A percentile compares a stretch with the other conserved stretches of the same genome.
Evolutionary conservation across 2,113 vertebrate genomes (phyloP).

Genomic region (Hemiprocne comata): DNA sequence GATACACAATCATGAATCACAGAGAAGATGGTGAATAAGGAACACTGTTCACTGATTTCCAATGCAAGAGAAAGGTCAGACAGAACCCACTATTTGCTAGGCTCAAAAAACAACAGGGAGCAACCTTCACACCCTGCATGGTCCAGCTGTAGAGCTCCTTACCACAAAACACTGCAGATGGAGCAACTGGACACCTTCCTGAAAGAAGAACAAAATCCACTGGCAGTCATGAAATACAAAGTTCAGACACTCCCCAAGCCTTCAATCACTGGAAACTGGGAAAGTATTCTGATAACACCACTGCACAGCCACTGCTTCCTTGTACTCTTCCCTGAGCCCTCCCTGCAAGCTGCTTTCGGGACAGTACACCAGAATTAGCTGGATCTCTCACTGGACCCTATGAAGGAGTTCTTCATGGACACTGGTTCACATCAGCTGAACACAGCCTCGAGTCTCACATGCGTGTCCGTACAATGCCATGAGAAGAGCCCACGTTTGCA

Average conservation of each 20-base stretch:
- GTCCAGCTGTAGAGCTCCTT: neutral
- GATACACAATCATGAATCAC: neutral
- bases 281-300: neutral
- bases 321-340: neutral
- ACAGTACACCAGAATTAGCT: neutral
- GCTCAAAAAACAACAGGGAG: neutral
- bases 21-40: neutral
- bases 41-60: neutral
- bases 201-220: neutral
- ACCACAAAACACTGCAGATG: neutral
- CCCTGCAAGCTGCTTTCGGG: neutral
- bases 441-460: accelerated
- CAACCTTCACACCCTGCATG: accelerated
- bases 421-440: neutral
- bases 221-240: neutral
- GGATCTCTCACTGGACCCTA: neutral
- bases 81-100: neutral
- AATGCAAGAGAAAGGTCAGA: neutral
- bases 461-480: accelerated
- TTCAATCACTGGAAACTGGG: neutral
- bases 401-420: neutral
- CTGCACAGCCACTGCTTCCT: neutral
- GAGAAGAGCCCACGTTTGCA: neutral
- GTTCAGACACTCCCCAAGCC: neutral
- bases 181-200: neutral